These are phyloP conservation scores for Uropetala carovei DNA, from an alignment of 2,888 invertebrate species.

Conservation along the genomic window DNA sequence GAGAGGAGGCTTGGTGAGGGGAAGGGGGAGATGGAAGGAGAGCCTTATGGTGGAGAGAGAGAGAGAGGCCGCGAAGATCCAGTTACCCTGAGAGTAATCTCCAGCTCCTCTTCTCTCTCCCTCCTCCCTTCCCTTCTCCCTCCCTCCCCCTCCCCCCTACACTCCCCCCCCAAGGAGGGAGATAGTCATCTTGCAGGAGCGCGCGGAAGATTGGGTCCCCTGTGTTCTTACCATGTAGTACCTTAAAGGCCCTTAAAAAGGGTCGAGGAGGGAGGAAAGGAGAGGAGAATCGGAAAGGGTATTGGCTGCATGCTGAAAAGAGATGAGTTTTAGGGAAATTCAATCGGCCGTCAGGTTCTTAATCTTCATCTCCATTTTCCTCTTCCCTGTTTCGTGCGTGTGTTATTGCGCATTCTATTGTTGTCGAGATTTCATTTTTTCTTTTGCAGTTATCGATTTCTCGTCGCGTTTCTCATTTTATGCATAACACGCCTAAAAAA, in stretches of 20 bases:
- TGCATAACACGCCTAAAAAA: too few relatives aligned
- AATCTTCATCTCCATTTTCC: neutral
- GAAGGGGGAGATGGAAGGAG: too few relatives aligned
- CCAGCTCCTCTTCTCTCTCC: neutral
- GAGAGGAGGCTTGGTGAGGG: too few relatives aligned
- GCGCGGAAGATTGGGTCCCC: neutral
- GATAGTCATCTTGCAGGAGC: neutral
- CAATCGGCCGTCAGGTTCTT: neutral
- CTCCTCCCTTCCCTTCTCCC: too few relatives aligned
- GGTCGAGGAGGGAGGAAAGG: neutral
- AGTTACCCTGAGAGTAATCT: neutral
- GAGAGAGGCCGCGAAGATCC: neutral
- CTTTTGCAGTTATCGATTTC: too few relatives aligned
- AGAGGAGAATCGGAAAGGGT: too few relatives aligned
- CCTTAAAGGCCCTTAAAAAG: neutral
- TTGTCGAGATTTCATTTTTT: too few relatives aligned
- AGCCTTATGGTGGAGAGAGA: neutral
- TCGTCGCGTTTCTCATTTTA: too few relatives aligned
- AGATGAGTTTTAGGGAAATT: neutral
- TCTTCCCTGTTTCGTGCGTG: too few relatives aligned
- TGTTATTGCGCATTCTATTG: too few relatives aligned
- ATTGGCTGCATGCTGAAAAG: neutral
- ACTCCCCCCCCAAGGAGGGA: neutral
- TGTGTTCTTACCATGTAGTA: neutral
- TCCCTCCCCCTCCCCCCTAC: too few relatives aligned